Base-by-base conservation (phyloP, 2,797 vertebrate species). In the Arnoldichthys spilopterus region DNA sequence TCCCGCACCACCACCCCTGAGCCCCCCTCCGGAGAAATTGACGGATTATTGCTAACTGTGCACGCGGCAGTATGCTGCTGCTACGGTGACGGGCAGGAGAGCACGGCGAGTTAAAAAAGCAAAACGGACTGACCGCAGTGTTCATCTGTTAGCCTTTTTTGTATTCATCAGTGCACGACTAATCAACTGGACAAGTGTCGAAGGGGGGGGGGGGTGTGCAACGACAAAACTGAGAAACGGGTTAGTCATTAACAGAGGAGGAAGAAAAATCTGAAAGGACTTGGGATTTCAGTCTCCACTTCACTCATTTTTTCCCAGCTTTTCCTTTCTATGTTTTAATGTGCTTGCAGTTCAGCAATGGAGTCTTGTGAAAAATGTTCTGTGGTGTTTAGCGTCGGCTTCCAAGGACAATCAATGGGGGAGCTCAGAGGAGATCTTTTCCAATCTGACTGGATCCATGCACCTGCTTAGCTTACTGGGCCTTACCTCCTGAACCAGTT, bases 41-140 rank as follows among this genome's bases (percentile, higher is more conserved):
- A 94, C 89, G 93, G 94, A 95, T 95, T 94, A 94, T 93, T 92
- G 93, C 92, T 94, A 94, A 93, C 90, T 92, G 93, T 93, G 92
- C 94, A 92, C 86, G 91, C 90, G 86, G 92, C 90, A 93, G 93
- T 92, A 90, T 89, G 90, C 93, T 94, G 95, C 93, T 94, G 93
- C 92, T 93, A 90, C 90, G 90, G 91, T 89, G 87, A 90, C 90
- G 85, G 90, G 91, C 91, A 92, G 91, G 83, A 83, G 77, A 84
- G 78, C 53, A 30, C 84, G 88, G 86, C 83, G 88, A 91, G 89
- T 87, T 92, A 90, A 90, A 89, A 85, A 90, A 89, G 85, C 88
- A 88, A 87, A 90, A 88, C 85, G 84, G 89, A 90, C 91, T 92
- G 91, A 94, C 92, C 92, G 91, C 91, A 92, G 91, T 88, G 87